Evolutionary conservation across 2,888 invertebrate genomes (phyloP).

Genomic region (Mechanitis messenoides): DNA sequence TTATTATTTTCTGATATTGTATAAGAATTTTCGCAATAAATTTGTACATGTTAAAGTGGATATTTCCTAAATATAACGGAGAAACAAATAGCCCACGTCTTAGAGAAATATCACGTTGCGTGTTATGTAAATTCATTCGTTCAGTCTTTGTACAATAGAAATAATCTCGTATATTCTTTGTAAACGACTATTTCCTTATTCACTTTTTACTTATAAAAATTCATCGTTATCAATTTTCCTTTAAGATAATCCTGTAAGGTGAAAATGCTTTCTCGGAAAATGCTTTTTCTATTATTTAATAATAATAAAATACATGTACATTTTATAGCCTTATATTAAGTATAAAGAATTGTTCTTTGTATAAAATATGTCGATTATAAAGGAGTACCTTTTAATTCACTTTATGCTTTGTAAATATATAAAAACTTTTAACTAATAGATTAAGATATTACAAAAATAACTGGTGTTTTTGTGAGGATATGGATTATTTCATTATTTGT

Average conservation of each 20-base stretch:
- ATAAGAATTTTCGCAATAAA: not conserved
- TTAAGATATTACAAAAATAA: too few species aligned
- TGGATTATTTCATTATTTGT: too few species aligned
- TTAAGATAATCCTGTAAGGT: not conserved
- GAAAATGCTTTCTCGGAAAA: not conserved
- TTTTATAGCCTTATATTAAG: not conserved
- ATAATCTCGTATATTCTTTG: slow-evolving; percentile 12
- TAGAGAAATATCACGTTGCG: slow-evolving; percentile 16
- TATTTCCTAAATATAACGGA: slow-evolving; percentile 3
- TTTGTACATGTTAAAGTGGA: not conserved
- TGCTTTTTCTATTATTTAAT: too few species aligned
- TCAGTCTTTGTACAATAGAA: slow-evolving; percentile 15
- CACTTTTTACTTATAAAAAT: not conserved
- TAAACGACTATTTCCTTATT: not conserved
- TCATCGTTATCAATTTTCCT: not conserved
- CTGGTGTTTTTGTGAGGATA: too few species aligned
- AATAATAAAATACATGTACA: not conserved
- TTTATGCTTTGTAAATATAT: too few species aligned
- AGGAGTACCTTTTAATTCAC: too few species aligned
- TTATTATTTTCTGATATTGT: not conserved
- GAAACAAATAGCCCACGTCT: slow-evolving; percentile 13
- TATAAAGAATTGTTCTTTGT: too few species aligned
- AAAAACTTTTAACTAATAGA: too few species aligned
- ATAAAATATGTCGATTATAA: too few species aligned
- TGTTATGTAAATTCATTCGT: slow-evolving; percentile 22